Evolutionary conservation across 2,113 vertebrate species (phyloP).

Genomic region (Platichthys stellatus): DNA sequence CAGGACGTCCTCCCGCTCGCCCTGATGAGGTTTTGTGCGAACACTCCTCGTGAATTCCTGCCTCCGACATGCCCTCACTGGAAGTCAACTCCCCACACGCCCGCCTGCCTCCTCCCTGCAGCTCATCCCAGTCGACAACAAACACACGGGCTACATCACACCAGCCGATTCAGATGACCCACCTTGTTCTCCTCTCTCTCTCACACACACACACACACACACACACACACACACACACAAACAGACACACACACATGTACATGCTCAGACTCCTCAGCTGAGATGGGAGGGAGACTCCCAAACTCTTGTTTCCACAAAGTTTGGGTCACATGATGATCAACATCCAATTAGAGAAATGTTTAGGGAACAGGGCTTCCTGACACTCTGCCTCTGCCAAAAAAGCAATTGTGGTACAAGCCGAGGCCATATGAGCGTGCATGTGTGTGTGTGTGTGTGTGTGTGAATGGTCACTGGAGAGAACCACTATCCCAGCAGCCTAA

Average conservation of each 20-base stretch:
- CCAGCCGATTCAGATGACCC: constrained; percentile 51
- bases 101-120: constrained; percentile 47
- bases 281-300: constrained; percentile 45
- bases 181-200: background rate
- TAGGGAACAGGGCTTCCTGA: constrained; percentile 53
- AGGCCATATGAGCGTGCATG: constrained; percentile 11
- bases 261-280: constrained; percentile 24
- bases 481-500: constrained; percentile 12
- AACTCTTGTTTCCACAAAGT: constrained; percentile 50
- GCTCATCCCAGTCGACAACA: constrained; percentile 36
- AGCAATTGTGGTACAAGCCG: constrained; percentile 46
- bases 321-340: constrained; percentile 66
- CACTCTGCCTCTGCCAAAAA: constrained; percentile 39
- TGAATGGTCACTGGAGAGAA: constrained; percentile 24
- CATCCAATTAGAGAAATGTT: constrained; percentile 52
- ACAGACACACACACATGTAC: background rate
- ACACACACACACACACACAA: background rate
- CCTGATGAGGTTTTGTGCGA: constrained; percentile 41
- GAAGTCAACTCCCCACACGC: constrained; percentile 51
- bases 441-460: background rate
- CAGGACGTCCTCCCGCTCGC: constrained; percentile 13
- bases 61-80: constrained; percentile 70
- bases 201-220: constrained; percentile 4
- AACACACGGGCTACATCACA: constrained; percentile 50
- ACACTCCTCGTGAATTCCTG: constrained; percentile 69